These are phyloP conservation scores for Taeniopygia guttata DNA, from an alignment of 2,797 vertebrate genomes.

Conservation along the genomic window DNA sequence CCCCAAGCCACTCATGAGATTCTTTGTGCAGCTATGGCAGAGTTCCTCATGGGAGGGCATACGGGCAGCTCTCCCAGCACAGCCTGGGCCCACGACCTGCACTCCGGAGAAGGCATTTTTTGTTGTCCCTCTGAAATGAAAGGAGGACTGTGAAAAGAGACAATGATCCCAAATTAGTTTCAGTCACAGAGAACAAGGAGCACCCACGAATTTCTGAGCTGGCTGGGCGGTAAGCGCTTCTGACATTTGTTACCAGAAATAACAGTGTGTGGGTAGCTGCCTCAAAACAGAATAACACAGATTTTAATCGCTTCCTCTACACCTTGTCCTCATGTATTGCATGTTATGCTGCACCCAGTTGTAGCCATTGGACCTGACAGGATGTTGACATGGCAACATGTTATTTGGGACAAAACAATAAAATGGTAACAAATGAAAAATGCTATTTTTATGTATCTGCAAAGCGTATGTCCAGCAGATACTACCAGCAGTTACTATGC, in stretches of 20 bases:
- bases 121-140: background rate
- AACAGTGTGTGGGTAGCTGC: background rate
- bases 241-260: conserved; percentile 3
- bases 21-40: background rate
- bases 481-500: background rate
- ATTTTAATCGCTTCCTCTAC: background rate
- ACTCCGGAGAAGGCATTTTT: background rate
- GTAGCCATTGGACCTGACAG: background rate
- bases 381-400: conserved; percentile 10
- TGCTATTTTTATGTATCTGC: background rate
- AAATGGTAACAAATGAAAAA: background rate
- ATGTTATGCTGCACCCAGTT: background rate
- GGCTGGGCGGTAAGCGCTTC: background rate
- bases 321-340: background rate
- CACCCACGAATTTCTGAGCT: background rate
- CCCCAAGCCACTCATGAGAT: background rate
- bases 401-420: background rate
- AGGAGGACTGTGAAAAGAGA: background rate
- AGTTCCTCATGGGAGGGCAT: background rate
- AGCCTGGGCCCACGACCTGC: background rate
- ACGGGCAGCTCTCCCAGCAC: background rate
- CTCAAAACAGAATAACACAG: background rate
- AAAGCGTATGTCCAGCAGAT: background rate
- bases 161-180: background rate
- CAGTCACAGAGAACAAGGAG: background rate